A percentile compares a stretch with the other conserved stretches of the same genome.
These are phyloP conservation scores for Fistularia commersonii DNA, from an alignment of 2,797 vertebrate species.

Conservation along the genomic window DNA sequence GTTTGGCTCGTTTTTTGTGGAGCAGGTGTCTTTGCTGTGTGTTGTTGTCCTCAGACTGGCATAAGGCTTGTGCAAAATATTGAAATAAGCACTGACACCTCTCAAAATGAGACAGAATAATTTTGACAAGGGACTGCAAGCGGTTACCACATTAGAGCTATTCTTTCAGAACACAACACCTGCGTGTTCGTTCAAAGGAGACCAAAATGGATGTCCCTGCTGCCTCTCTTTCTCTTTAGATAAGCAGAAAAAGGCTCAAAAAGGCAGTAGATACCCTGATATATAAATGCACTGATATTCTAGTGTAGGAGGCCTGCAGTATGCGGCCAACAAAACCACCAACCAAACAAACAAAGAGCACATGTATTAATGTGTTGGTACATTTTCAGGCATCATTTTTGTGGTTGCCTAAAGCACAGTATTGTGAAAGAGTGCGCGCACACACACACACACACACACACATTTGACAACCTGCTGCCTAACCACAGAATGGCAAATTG, in stretches of 20 bases:
- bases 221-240: constrained; percentile 14
- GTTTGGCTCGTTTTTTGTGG: constrained; percentile 56
- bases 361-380: too few relatives aligned
- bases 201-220: constrained; percentile 30
- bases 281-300: constrained; percentile 9
- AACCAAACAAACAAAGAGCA: too few relatives aligned
- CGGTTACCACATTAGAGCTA: constrained; percentile 67
- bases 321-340: too few relatives aligned
- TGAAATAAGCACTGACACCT: constrained; percentile 57
- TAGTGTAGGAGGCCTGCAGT: neutral
- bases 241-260: constrained; percentile 16
- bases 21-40: constrained; percentile 16
- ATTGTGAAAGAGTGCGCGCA: too few relatives aligned
- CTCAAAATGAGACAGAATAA: constrained; percentile 55
- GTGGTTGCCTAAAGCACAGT: too few relatives aligned
- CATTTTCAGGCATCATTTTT: too few relatives aligned
- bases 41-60: constrained; percentile 12
- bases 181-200: constrained; percentile 32
- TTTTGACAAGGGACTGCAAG: constrained; percentile 64
- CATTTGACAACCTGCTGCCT: too few relatives aligned
- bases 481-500: too few relatives aligned
- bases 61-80: constrained; percentile 51
- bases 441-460: too few relatives aligned
- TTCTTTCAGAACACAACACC: constrained; percentile 56
- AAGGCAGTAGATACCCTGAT: constrained; percentile 1